Evolutionary conservation across 2,888 invertebrate genomes (phyloP), one percentile per base, ranked within the genome.

Genomic region (Drosophila mimetica): DNA sequence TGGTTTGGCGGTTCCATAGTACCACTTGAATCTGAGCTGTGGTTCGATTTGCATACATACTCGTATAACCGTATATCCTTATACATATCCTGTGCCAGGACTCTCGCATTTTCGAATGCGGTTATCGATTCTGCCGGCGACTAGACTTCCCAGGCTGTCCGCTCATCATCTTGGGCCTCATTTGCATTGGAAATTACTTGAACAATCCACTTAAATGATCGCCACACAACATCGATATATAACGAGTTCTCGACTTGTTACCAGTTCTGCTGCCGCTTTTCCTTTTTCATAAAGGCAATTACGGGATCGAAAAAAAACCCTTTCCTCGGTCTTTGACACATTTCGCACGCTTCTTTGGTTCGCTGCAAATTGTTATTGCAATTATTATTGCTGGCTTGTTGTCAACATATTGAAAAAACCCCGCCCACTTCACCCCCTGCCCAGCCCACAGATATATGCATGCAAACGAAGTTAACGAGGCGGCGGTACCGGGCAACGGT

Each of bases 321-420:
- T 25, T 42, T 2, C 46, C 2, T 16, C 9, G 9, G 30, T 22
- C 36, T 47, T 46, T 47, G 41, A 34, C 39, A 30, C 25, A 60
- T 59, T 59, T 65, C 65, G 54, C 71, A 65, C 65, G 58, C 47
- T 60, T 58, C 58, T 58, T 59, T 30, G 60, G 36, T 51, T 51
- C 36, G 28, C 36, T 36, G 28, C 36, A 34, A 58, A 41, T 61
- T 75, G 74, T 65, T 67, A 44, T 41, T 67, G 67, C 64, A 77
- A 79, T 82, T 75, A 82, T 79, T 52, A 79, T 72, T 57, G 52
- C 57, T 36, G n/a, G 63, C 73, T 75, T 72, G 73, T 76, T 74
- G 83, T 77, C 82, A 82, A 85, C 82, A 81, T 72, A 79, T 83
- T 86, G 79, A 76, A 76, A 76, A 39, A 32, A 4, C 13, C 37